phyloP scores from a whole-genome alignment of 2,113 vertebrate genomes.

The Trematomus loennbergii region DNA sequence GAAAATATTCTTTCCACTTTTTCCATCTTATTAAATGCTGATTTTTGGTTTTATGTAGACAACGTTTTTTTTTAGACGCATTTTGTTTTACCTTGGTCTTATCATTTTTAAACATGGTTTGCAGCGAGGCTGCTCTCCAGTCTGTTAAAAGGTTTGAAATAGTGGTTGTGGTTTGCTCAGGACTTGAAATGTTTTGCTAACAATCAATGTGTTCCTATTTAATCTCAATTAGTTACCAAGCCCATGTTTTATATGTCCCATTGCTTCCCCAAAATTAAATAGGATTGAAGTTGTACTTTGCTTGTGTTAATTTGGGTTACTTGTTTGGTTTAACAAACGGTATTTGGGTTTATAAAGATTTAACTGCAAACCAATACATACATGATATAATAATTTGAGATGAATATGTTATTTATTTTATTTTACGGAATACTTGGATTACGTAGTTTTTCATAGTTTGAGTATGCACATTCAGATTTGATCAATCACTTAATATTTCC shows the following conservation, averaged over 20 bases:
- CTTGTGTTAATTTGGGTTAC: background rate
- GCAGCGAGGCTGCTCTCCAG: background rate
- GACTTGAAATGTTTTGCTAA: background rate
- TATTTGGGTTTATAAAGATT: no score
- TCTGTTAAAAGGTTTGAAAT: background rate
- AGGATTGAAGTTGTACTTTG: background rate
- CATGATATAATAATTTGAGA: no score
- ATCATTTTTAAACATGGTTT: background rate
- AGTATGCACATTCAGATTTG: fast-evolving
- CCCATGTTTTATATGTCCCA: background rate
- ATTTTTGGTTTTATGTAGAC: background rate
- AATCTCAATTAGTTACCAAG: background rate
- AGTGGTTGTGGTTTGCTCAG: background rate
- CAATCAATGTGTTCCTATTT: no score
- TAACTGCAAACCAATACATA: no score
- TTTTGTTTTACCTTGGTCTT: background rate
- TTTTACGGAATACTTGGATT: background rate
- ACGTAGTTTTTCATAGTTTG: background rate
- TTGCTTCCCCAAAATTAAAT: background rate
- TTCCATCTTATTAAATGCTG: background rate
- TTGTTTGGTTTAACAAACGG: background rate
- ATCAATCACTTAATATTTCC: background rate
- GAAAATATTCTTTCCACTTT: background rate
- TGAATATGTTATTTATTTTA: no score
- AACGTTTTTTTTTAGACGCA: background rate